A percentile compares a stretch with the other conserved stretches of the same genome.
Evolutionary conservation across 2,888 invertebrate genomes (phyloP).

Genomic region (Hemithea aestivaria): DNA sequence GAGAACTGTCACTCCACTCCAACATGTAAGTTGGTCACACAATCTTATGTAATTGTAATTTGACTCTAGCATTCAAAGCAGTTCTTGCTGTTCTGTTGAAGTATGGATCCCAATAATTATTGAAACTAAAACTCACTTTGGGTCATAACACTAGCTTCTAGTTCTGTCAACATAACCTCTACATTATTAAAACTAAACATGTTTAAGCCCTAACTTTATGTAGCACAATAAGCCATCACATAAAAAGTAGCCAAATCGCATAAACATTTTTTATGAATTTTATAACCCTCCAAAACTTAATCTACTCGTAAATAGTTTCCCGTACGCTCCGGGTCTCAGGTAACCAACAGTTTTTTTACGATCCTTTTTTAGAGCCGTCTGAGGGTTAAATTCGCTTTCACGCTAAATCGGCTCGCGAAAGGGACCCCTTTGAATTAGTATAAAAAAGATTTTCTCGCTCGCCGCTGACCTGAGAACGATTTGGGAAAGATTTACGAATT

Average conservation of each 20-base stretch:
- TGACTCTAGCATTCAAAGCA: no score
- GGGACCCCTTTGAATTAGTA: constrained; percentile 54
- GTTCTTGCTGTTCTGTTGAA: no score
- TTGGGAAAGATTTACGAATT: constrained; percentile 40
- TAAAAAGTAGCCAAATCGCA: constrained; percentile 18
- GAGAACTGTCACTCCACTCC: no score
- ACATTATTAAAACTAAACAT: no score
- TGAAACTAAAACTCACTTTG: no score
- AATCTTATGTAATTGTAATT: no score
- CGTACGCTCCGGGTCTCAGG: constrained; percentile 38
- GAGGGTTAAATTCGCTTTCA: constrained; percentile 63
- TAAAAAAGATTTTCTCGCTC: constrained; percentile 48
- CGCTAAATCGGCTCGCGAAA: constrained; percentile 53
- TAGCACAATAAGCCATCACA: neutral
- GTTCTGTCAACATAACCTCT: no score
- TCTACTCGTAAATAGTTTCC: constrained; percentile 39
- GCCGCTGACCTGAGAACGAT: constrained; percentile 44
- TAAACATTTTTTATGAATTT: constrained; percentile 26
- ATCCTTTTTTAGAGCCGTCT: constrained; percentile 42
- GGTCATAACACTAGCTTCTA: no score
- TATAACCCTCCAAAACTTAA: constrained; percentile 39
- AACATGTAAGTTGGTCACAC: no score
- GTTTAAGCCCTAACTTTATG: neutral
- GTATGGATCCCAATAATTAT: no score
- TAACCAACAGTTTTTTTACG: constrained; percentile 49